Base-by-base conservation (phyloP, 2,888 invertebrate species). In the Falcaria lacertinaria region DNA sequence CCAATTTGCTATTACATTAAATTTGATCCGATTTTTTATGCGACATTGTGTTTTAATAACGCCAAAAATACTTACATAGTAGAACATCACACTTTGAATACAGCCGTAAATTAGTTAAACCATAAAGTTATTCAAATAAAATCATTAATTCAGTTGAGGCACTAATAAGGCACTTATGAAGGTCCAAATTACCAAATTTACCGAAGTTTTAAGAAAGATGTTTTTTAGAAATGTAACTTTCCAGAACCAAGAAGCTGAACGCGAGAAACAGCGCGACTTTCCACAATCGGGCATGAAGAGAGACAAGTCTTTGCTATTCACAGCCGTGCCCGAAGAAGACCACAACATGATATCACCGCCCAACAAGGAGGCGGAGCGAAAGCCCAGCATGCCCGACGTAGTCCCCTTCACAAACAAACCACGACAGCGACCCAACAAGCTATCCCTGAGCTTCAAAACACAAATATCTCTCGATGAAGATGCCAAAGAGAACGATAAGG, bases 281-380 rank as follows among this genome's bases (percentile, higher is more conserved):
- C 83, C 86, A 2, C 83, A 80, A 55, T 64, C 70, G 0, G 90
- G 91, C 28, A 93, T 95, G 91, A 95, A 95, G 79, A 88, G 95
- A 40, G 95, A 95, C 70, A 94, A 94, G 50, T 95, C 95, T 0
- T 77, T 95, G 2, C 93, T 96, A 25, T 96, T 96, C 65, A 95
- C 95, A 0, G 94, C 95, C 3, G 96, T 96, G 40, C 94, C 95
- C 1, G 96, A 96, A 82, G 96, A 96, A 68, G 93, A 92, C 54
- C 88, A 89, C 69, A 80, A 68, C 15, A 84, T 89, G 80, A 88
- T 87, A 49, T 89, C 89, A 0, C 89, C 89, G 0, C 89, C 89
- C 0, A 80, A 64, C 53, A 62, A 63, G 40, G 82, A 80, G 7
- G 59, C 68, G 40, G 65, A 68, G 33, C 54, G 74, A 34, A 80